Conservation (phyloP, 1,140 invertebrate species). For the Galendromus occidentalis region DNA sequence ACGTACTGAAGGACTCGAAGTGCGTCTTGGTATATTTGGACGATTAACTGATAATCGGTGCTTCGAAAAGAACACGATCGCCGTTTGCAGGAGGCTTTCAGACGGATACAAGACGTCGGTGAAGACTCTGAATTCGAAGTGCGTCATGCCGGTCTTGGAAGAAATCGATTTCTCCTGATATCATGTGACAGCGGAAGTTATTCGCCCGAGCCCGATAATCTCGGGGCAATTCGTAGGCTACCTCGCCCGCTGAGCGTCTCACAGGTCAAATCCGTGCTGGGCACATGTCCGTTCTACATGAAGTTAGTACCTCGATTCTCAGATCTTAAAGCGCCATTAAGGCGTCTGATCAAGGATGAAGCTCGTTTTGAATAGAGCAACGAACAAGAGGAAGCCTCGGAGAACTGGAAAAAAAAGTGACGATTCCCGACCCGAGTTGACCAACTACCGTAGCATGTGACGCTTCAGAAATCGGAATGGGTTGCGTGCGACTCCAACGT, state of each 20-base stretch:
- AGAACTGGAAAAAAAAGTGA: neutral
- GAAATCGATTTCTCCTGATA: conserved; percentile 8
- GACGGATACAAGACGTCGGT: conserved; percentile 12
- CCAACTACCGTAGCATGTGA: neutral
- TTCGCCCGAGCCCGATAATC: neutral
- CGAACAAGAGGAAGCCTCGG: neutral
- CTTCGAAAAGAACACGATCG: conserved; percentile 13
- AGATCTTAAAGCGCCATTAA: neutral
- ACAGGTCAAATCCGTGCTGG: neutral
- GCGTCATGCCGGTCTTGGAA: neutral
- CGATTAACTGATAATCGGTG: conserved; percentile 17
- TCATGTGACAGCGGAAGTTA: neutral
- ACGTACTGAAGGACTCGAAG: neutral
- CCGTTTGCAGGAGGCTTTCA: conserved; percentile 10
- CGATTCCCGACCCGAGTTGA: neutral
- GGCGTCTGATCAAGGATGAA: neutral
- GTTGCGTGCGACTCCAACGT: neutral
- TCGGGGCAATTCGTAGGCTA: neutral
- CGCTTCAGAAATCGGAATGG: neutral
- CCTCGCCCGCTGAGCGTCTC: neutral
- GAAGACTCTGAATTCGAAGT: conserved; percentile 18
- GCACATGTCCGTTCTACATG: neutral
- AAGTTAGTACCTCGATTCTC: neutral
- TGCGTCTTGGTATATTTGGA: conserved; percentile 15
- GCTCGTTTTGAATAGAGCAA: neutral